Base-by-base conservation (phyloP, 1,140 invertebrate genomes). In the Caenorhabditis brenneri region DNA sequence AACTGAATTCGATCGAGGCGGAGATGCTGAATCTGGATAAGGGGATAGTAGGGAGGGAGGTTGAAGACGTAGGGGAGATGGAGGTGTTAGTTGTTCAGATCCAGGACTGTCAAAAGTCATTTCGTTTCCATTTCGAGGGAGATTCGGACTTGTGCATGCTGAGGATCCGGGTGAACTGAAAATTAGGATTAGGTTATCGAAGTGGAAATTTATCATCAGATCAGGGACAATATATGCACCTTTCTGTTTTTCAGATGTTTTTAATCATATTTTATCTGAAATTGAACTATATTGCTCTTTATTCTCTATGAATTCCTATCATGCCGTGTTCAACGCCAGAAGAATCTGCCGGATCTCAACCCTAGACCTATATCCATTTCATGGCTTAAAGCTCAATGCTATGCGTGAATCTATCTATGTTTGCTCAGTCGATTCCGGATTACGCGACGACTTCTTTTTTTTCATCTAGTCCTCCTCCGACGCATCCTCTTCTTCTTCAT, bases 1-100 rank as follows among this genome's bases (percentile, higher is more conserved):
- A 79, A 90, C 87, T 42, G 88, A 89, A 78, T 91, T 90, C 24
- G 88, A 89, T 29, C 89, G 79, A 24, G 89, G 90, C 24, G 89
- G 89, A 79, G 80, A 82, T 39, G 81, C 81, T n/a, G 80, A 85
- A 74, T 69, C 81, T 10, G 87, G 84, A 46, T 81, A 85, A 15
- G 60, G 80, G 15, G 79, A 81, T 16, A 85, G 69, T 22, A 81
- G 80, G 16, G 42, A 48, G 3, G 80, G 79, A 16, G 58, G 80
- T 36, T 46, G 58, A 36, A 85, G 84, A 31, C 51, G 80, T 49
- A 85, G 84, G 36, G 78, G 78, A 0, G 39, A 49, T 36, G 82
- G 69, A 80, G 82, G 69, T 83, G 58, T 60, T 48, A 46, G n/a
- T 36, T 82, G 81, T 31, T 55, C 65, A 2, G 46, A 80, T 31